Evolutionary conservation across 2,113 vertebrate genomes (phyloP).

Genomic region (Passer domesticus): DNA sequence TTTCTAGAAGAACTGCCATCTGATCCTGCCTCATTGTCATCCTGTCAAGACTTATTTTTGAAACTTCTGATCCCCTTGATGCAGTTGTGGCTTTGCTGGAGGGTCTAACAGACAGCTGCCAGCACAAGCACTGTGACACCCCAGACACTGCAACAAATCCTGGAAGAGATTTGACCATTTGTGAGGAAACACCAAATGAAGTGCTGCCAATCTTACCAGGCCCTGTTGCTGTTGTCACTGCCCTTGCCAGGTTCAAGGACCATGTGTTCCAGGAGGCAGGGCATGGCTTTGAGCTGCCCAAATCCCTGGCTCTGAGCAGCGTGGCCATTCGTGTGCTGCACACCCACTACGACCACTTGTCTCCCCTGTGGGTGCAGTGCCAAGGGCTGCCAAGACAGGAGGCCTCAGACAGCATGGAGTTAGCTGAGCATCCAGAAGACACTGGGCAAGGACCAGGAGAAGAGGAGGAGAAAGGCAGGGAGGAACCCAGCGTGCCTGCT

Average conservation of each 20-base stretch:
- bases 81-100: not conserved
- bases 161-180: not conserved
- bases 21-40: not conserved
- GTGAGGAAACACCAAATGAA: not conserved
- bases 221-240: not conserved
- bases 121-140: not conserved
- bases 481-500: not conserved
- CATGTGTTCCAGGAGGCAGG: slow-evolving; percentile 72
- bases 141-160: not conserved
- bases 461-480: not conserved
- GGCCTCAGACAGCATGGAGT: accelerated
- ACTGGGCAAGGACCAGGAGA: not conserved
- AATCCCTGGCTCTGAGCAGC: slow-evolving; percentile 75
- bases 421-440: not conserved
- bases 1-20: not conserved
- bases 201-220: not conserved
- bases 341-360: slow-evolving; percentile 86
- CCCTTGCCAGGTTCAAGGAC: slow-evolving; percentile 75
- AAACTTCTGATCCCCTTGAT: not conserved
- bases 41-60: not conserved
- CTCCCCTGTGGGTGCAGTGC: slow-evolving; percentile 52
- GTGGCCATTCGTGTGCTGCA: slow-evolving; percentile 84
- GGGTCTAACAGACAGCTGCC: not conserved
- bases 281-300: slow-evolving; percentile 83
- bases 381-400: not conserved